Evolutionary conservation across 2,888 invertebrate genomes (phyloP), one percentile per base, ranked within the genome.

Genomic region (Blomia tropicalis): DNA sequence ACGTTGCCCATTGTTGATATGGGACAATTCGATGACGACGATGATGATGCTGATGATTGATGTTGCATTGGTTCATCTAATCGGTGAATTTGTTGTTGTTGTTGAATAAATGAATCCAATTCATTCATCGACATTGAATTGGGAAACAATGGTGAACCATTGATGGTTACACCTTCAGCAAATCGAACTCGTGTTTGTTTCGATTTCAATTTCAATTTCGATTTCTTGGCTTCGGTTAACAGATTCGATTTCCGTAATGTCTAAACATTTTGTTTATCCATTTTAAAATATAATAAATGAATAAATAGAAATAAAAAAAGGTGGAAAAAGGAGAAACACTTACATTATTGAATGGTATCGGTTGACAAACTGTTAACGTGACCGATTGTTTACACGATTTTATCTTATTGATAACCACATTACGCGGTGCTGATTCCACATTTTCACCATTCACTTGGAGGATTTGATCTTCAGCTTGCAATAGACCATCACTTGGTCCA

Each of bases 401-500:
- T 41, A 91, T 88, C 68, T 89, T 79, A 43, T 87, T 83, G 68
- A 91, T 90, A 53, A 90, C 90, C 73, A 86, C 86, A 73, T 90
- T 89, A 32, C 90, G 78, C 0, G 88, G 87, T 1, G 88, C 85
- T 56, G 80, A 75, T 72, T 83, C 82, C 14, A 92, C 91, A 72
- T 91, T 89, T 74, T 89, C 87, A 1, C 87, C 89, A 73, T 92
- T 90, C 56, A 92, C 89, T 68, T 82, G 81, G 41, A 90, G 79
- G 70, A 92, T 88, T 74, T 90, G 88, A 73, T 92, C 92, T 4
- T 89, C 90, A 0, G 91, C 88, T 70, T 87, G 81, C 65, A 92
- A 76, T 80, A 56, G 25, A 22, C 85, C 84, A 64, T 87, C 87
- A 73, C 90, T 90, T 1, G 92, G 91, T 14, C 91, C 91, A 71